Conservation (phyloP, 2,113 vertebrate species). For the Larimichthys polyactis region DNA sequence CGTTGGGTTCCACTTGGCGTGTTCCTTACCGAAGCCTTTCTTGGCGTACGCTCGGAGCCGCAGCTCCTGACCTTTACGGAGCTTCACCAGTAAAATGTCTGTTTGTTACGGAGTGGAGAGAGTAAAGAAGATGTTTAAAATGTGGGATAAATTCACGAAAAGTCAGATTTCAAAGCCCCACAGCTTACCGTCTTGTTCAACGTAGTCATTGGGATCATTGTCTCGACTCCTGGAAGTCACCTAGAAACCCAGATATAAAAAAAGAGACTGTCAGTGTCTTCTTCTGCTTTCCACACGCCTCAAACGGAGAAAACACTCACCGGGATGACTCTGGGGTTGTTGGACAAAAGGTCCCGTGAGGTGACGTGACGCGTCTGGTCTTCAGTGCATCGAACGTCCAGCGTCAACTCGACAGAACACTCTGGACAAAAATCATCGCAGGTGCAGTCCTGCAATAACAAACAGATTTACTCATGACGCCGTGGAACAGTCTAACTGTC, state of each 20-base stretch:
- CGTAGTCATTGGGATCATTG: slow-evolving; percentile 96
- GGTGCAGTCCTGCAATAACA: slow-evolving; percentile 89
- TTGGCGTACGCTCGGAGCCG: slow-evolving; percentile 95
- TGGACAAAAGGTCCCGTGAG: slow-evolving; percentile 94
- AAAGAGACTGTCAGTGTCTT: neutral
- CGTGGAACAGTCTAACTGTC: neutral
- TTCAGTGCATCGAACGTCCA: slow-evolving; percentile 95
- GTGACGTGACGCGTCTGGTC: slow-evolving; percentile 98
- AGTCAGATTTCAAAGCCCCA: too few species aligned
- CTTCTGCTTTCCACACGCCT: neutral
- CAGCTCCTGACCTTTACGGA: slow-evolving; percentile 97
- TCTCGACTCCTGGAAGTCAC: slow-evolving; percentile 97
- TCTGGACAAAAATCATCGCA: slow-evolving; percentile 98
- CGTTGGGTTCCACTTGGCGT: slow-evolving; percentile 99
- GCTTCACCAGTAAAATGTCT: slow-evolving; percentile 98
- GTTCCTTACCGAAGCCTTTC: slow-evolving; percentile 98
- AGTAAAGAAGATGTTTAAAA: neutral
- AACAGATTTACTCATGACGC: neutral
- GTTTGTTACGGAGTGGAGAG: neutral
- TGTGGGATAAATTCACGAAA: too few species aligned
- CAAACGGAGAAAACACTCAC: slow-evolving; percentile 79
- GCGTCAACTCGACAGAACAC: slow-evolving; percentile 95
- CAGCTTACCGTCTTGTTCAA: slow-evolving; percentile 93
- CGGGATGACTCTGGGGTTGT: slow-evolving; percentile 95
- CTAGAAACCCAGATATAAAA: slow-evolving; percentile 69